Percentiles rank a stretch among this genome's conserved stretches.
Evolutionary conservation across 1,140 invertebrate species (phyloP).

Genomic region (Cephus cinctus): DNA sequence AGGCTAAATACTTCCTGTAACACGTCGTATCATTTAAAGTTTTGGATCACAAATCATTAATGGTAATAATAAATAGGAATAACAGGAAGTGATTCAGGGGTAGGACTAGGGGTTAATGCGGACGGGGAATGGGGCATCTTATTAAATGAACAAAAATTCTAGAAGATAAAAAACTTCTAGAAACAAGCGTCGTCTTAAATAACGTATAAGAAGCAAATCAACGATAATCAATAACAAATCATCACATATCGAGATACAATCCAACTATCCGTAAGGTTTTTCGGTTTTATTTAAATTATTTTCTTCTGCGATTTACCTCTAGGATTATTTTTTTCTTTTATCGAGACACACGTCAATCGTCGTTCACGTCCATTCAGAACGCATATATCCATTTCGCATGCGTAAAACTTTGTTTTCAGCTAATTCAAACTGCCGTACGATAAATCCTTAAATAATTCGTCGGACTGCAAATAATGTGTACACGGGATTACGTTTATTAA

Average conservation of each 20-base stretch:
- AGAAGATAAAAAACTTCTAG: too few relatives aligned
- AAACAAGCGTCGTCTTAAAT: too few relatives aligned
- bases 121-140: too few relatives aligned
- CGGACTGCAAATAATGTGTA: slow-evolving; percentile 29
- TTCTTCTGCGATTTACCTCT: slow-evolving; percentile 31
- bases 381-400: slow-evolving; percentile 47
- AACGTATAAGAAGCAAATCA: slow-evolving; percentile 19
- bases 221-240: slow-evolving; percentile 23
- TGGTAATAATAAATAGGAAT: too few relatives aligned
- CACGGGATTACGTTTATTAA: slow-evolving; percentile 18
- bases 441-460: slow-evolving; percentile 40
- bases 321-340: slow-evolving; percentile 35
- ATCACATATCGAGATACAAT: slow-evolving; percentile 22
- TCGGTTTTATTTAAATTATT: slow-evolving; percentile 19
- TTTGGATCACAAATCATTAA: slow-evolving; percentile 35
- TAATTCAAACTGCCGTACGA: slow-evolving; percentile 42
- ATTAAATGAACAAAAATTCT: too few relatives aligned
- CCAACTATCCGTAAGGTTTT: slow-evolving; percentile 20
- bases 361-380: slow-evolving; percentile 35
- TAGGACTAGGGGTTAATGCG: too few relatives aligned
- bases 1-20: slow-evolving; percentile 46
- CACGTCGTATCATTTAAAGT: slow-evolving; percentile 32
- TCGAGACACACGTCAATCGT: slow-evolving; percentile 19
- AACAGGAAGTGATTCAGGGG: too few relatives aligned
- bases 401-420: slow-evolving; percentile 45